A percentile compares a stretch with the other conserved stretches of the same genome.
Conservation (phyloP, 1,140 invertebrate species). For the Nixonia krombeini region DNA sequence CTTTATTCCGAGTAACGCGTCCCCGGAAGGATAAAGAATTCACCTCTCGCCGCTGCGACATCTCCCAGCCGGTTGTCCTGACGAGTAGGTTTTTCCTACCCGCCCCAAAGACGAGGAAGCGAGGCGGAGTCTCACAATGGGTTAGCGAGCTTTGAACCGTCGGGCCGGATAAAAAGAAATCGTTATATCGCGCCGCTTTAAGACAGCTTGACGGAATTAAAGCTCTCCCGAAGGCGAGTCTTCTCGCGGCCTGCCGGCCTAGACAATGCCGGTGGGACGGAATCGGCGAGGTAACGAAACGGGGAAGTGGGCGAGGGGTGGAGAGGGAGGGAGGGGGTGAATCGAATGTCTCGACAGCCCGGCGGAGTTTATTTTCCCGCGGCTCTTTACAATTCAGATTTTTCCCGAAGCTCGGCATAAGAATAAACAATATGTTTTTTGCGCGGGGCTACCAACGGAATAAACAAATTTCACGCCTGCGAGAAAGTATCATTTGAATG, state of each 20-base stretch:
- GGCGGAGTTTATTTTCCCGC: constrained; percentile 17
- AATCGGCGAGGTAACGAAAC: background rate
- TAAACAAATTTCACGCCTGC: constrained; percentile 12
- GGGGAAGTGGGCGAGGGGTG: constrained; percentile 25
- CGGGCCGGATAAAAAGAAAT: constrained; percentile 37
- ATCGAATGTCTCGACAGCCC: background rate
- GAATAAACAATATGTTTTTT: constrained; percentile 11
- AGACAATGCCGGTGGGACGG: constrained; percentile 18
- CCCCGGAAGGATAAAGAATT: constrained; percentile 2
- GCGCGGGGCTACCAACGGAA: background rate
- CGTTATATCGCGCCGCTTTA: constrained; percentile 28
- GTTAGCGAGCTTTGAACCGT: no score
- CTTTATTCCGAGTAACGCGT: constrained; percentile 31
- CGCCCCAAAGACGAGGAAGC: background rate
- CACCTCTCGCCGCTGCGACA: background rate
- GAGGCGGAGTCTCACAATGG: background rate
- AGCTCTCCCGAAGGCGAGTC: constrained; percentile 18
- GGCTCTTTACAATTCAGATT: constrained; percentile 38
- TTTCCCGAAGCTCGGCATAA: constrained; percentile 4
- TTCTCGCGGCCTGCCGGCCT: background rate
- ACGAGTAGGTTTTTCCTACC: background rate
- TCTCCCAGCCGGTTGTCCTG: background rate
- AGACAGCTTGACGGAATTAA: constrained; percentile 42
- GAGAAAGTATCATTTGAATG: constrained; percentile 26
- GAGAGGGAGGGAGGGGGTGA: constrained; percentile 21